A percentile compares a stretch with the other conserved stretches of the same genome.
Evolutionary conservation across 2,113 vertebrate species (phyloP).

Genomic region (Hypomesus transpacificus): DNA sequence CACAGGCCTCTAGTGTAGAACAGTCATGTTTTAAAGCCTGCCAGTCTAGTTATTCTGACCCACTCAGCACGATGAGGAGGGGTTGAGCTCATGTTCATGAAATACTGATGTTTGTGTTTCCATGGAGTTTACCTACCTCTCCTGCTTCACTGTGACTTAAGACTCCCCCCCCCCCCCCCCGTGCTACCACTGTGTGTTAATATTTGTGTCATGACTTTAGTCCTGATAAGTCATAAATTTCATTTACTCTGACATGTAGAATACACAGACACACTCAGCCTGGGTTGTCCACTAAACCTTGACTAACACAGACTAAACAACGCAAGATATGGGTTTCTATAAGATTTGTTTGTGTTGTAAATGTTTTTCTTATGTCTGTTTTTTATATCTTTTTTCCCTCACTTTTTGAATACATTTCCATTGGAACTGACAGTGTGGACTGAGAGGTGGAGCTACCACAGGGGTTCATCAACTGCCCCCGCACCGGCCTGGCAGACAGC

Average conservation of each 20-base stretch:
- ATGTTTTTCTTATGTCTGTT: slow-evolving; percentile 10
- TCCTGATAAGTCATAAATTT: background rate
- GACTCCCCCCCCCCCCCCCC: slow-evolving; percentile 13
- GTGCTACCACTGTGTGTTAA: background rate
- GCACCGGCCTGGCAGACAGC: slow-evolving; percentile 12
- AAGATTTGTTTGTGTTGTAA: slow-evolving; percentile 32
- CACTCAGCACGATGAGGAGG: background rate
- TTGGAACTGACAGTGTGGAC: slow-evolving; percentile 31
- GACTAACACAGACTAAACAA: slow-evolving; percentile 13
- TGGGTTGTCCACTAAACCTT: background rate
- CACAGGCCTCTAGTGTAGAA: slow-evolving; percentile 16
- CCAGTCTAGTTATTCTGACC: slow-evolving; percentile 25
- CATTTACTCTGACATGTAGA: slow-evolving; percentile 1
- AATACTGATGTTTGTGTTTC: slow-evolving; percentile 19
- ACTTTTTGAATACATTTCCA: slow-evolving; percentile 33
- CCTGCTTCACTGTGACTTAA: slow-evolving; percentile 4
- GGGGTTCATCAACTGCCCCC: slow-evolving; percentile 34
- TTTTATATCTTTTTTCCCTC: background rate
- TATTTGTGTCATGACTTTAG: background rate
- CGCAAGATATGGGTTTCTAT: slow-evolving; percentile 8
- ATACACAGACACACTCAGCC: background rate
- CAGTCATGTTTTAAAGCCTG: slow-evolving; percentile 13
- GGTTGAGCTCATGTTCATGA: slow-evolving; percentile 16
- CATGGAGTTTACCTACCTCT: background rate
- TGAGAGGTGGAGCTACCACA: slow-evolving; percentile 43